These are phyloP conservation scores for Caenorhabditis japonica DNA, from an alignment of 2,888 invertebrate genomes.

Conservation along the genomic window DNA sequence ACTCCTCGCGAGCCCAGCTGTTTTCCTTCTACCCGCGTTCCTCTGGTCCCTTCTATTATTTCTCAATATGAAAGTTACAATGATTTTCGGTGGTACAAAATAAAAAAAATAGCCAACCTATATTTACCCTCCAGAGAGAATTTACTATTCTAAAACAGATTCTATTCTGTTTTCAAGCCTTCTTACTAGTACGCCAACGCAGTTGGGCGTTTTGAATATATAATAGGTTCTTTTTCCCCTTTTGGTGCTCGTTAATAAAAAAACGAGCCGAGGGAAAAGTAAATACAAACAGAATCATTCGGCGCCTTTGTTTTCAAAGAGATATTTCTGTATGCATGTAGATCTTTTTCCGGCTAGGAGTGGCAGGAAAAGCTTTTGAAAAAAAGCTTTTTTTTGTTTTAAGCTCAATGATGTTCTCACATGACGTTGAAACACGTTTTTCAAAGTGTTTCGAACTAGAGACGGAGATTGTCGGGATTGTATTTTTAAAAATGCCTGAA, in stretches of 20 bases:
- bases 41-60: background rate
- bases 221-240: slow-evolving; percentile 5
- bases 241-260: slow-evolving; percentile 31
- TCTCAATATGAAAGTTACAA: too few relatives aligned
- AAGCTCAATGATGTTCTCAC: slow-evolving; percentile 37
- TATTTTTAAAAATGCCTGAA: too few relatives aligned
- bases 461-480: too few relatives aligned
- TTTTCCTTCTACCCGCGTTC: background rate
- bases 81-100: too few relatives aligned
- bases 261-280: slow-evolving; percentile 11
- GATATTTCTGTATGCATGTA: slow-evolving; percentile 17
- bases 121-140: too few relatives aligned
- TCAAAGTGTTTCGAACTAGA: slow-evolving; percentile 15
- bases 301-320: slow-evolving; percentile 28
- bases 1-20: background rate
- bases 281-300: slow-evolving; percentile 43
- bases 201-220: slow-evolving; percentile 26
- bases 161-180: too few relatives aligned
- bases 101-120: too few relatives aligned
- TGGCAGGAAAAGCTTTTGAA: too few relatives aligned
- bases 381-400: background rate
- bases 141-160: too few relatives aligned
- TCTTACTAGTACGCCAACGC: slow-evolving; percentile 27
- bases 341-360: background rate
- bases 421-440: slow-evolving; percentile 4